These are phyloP conservation scores for Zaprionus tsacasi DNA, from an alignment of 1,140 invertebrate species.

Conservation along the genomic window DNA sequence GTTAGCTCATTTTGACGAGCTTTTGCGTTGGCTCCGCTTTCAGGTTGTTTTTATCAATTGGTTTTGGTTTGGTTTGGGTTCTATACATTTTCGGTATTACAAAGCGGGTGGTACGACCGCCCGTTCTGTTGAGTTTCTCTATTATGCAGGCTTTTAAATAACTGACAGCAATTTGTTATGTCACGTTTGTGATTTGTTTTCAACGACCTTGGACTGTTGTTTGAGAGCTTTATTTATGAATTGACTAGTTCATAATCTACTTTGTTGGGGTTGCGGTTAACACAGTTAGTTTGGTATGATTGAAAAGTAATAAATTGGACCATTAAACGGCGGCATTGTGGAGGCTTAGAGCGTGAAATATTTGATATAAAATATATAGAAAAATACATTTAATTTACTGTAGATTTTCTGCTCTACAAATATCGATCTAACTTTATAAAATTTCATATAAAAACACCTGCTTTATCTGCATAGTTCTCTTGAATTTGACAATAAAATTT, in stretches of 20 bases:
- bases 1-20: constrained; percentile 58
- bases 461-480: too few relatives aligned
- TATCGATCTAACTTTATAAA: too few relatives aligned
- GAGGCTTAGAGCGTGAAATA: not conserved
- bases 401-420: too few relatives aligned
- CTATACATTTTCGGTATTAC: not conserved
- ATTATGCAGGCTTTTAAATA: constrained; percentile 55
- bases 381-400: too few relatives aligned
- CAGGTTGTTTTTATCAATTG: not conserved
- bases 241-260: constrained; percentile 17
- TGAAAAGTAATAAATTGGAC: not conserved
- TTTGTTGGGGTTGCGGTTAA: constrained; percentile 37
- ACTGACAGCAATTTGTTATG: constrained; percentile 61
- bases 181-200: constrained; percentile 37
- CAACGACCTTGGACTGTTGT: not conserved
- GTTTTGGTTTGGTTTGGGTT: not conserved
- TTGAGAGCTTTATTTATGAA: not conserved
- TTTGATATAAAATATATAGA: not conserved
- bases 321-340: too few relatives aligned
- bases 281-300: constrained; percentile 13
- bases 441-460: too few relatives aligned
- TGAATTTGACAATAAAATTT: too few relatives aligned
- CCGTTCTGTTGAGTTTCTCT: constrained; percentile 16
- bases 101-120: not conserved
- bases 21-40: constrained; percentile 6